These are phyloP conservation scores for Lasiurus cinereus DNA, from an alignment of 2,113 vertebrate species.

Conservation along the genomic window DNA sequence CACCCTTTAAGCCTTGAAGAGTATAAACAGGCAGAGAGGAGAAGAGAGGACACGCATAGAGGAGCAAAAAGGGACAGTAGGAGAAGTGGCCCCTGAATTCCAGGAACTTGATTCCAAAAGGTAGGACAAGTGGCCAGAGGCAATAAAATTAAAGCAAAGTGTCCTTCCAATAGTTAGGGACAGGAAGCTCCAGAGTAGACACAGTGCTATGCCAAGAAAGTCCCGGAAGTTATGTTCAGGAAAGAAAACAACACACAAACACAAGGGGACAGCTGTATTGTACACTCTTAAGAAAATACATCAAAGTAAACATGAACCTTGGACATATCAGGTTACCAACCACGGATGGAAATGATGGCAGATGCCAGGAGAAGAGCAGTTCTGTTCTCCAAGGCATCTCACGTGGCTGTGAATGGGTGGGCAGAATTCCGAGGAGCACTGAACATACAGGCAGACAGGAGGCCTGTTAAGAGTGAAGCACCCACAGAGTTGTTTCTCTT, in stretches of 20 bases:
- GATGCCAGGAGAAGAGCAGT: neutral
- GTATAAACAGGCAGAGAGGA: neutral
- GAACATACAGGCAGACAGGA: neutral
- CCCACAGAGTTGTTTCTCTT: neutral
- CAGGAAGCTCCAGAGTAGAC: conserved; percentile 55
- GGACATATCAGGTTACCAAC: neutral
- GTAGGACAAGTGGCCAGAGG: neutral
- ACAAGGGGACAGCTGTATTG: neutral
- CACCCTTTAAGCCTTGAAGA: neutral
- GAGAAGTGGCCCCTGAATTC: neutral
- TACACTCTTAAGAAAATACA: conserved; percentile 1
- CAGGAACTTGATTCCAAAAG: conserved; percentile 36
- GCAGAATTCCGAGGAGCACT: neutral
- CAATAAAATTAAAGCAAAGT: conserved; percentile 57
- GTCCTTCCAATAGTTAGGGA: conserved; percentile 61
- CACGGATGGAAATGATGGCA: neutral
- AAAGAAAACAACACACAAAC: neutral
- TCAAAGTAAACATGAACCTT: conserved; percentile 56
- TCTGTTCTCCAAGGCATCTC: neutral
- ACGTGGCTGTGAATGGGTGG: neutral
- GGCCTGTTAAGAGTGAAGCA: neutral
- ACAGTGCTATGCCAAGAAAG: conserved; percentile 4
- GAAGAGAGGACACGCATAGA: neutral
- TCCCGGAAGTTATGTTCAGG: conserved; percentile 31
- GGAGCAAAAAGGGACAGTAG: neutral